These are phyloP conservation scores for Pteruthius melanotis DNA, from an alignment of 2,113 vertebrate species.

Conservation along the genomic window DNA sequence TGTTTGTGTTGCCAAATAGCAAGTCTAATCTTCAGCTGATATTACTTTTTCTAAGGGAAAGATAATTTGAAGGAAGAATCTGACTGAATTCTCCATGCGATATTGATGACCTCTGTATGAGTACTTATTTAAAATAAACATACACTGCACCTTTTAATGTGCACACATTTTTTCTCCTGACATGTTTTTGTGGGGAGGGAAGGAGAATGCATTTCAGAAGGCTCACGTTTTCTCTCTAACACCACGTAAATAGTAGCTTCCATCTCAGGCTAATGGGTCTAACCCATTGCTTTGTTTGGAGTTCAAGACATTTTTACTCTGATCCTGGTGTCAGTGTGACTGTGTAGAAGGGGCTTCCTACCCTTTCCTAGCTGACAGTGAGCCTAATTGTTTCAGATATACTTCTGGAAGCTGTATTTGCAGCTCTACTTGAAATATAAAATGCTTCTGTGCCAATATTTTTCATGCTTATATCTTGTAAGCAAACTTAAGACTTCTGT, in stretches of 20 bases:
- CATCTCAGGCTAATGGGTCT: not conserved
- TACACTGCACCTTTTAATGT: not conserved
- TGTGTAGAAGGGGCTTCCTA: not conserved
- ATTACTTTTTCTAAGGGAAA: not conserved
- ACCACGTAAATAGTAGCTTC: not conserved
- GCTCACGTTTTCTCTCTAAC: not conserved
- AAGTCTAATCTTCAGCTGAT: not conserved
- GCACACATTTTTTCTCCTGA: not conserved
- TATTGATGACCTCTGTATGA: not conserved
- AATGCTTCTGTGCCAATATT: not conserved
- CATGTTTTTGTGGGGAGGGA: not conserved
- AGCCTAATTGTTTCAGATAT: not conserved
- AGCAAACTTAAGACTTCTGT: not conserved
- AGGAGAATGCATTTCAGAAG: not conserved
- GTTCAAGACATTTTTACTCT: not conserved
- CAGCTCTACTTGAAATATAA: not conserved
- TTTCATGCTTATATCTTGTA: not conserved
- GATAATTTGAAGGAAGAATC: not conserved
- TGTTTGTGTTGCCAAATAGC: not conserved
- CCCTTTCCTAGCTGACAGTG: not conserved
- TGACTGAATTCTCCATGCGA: not conserved
- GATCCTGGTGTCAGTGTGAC: not conserved
- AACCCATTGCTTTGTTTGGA: not conserved
- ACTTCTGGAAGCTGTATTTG: not conserved
- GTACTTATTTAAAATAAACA: slow-evolving; percentile 53